These are phyloP conservation scores for Labia minor DNA, from an alignment of 2,888 invertebrate genomes.

Conservation along the genomic window DNA sequence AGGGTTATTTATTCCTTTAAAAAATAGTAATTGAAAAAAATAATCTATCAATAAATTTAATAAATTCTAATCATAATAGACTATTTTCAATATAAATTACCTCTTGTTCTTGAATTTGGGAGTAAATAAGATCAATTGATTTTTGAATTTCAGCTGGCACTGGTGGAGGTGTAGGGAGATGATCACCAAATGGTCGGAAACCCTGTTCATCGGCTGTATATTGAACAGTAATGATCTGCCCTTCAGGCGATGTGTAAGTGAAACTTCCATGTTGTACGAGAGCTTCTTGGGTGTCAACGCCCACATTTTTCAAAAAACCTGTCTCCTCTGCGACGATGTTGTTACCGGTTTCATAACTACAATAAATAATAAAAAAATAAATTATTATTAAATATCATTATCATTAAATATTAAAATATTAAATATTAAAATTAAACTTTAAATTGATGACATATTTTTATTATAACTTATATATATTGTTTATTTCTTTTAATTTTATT, in stretches of 20 bases:
- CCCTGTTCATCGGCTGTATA: constrained; percentile 72
- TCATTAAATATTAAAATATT: no score
- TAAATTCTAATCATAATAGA: no score
- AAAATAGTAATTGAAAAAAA: no score
- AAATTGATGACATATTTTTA: no score
- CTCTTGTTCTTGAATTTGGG: constrained; percentile 60
- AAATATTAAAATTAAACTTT: background rate
- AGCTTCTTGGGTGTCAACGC: constrained; percentile 26
- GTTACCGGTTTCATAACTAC: constrained; percentile 73
- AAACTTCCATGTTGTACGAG: constrained; percentile 48
- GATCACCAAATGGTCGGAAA: constrained; percentile 69
- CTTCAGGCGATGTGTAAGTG: constrained; percentile 62
- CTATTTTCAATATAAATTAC: no score
- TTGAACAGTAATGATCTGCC: constrained; percentile 25
- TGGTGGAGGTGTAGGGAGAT: constrained; percentile 74
- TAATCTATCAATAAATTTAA: no score
- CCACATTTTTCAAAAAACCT: constrained; percentile 57
- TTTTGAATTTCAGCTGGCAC: constrained; percentile 77
- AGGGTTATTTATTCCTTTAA: no score
- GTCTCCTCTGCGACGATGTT: constrained; percentile 68
- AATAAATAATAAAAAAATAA: constrained; percentile 25
- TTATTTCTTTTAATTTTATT: no score
- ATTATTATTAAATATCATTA: background rate
- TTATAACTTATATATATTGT: no score
- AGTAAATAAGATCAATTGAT: constrained; percentile 75